Evolutionary conservation across 2,797 vertebrate genomes (phyloP).

Genomic region (Chaetodon trifasciatus): DNA sequence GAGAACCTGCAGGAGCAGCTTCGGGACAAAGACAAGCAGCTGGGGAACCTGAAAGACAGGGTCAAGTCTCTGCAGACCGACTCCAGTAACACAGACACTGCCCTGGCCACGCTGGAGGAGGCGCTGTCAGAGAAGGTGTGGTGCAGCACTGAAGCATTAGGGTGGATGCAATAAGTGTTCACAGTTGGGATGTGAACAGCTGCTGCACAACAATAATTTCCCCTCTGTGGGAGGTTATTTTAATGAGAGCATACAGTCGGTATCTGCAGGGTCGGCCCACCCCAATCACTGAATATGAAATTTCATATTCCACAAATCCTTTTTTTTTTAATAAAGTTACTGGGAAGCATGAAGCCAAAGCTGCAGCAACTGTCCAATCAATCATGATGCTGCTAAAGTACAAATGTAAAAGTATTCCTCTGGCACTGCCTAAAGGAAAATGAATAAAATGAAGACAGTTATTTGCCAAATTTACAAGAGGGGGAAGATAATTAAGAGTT

Average conservation of each 20-base stretch:
- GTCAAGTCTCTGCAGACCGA: slow-evolving; percentile 98
- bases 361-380: no score
- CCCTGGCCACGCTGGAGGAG: slow-evolving; percentile 95
- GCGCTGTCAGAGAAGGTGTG: slow-evolving; percentile 97
- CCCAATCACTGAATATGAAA: no score
- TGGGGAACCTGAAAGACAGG: slow-evolving; percentile 96
- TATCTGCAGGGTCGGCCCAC: background rate
- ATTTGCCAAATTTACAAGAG: no score
- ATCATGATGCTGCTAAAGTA: no score
- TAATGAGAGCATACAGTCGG: background rate
- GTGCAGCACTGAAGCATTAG: no score
- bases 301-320: no score
- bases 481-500: no score
- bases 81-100: slow-evolving; percentile 98
- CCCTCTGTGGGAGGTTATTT: background rate
- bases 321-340: no score
- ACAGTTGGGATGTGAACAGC: background rate
- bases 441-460: no score
- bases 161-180: background rate
- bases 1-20: slow-evolving; percentile 97
- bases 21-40: slow-evolving; percentile 98
- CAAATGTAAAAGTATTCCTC: no score
- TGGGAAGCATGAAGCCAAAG: no score
- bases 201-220: background rate
- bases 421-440: no score